phyloP scores from a whole-genome alignment of 2,888 invertebrate genomes.

The Gymnoscelis rufifasciata region DNA sequence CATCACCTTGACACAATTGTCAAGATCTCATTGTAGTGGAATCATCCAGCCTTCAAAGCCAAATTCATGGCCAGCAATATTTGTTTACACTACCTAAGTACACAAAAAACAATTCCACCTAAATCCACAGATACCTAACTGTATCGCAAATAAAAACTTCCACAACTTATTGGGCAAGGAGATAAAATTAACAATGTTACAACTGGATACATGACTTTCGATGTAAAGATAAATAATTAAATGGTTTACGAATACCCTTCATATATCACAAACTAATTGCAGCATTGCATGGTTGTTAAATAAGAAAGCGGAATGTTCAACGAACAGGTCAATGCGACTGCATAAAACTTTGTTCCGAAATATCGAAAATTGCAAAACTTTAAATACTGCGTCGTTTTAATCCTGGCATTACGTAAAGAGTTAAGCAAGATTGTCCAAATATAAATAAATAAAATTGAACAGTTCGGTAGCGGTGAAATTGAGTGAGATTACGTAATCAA shows the following conservation, averaged over 20 bases:
- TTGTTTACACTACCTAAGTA: constrained; percentile 41
- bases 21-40: constrained; percentile 45
- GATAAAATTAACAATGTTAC: constrained; percentile 25
- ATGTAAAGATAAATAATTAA: constrained; percentile 28
- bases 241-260: constrained; percentile 28
- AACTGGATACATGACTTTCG: constrained; percentile 14
- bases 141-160: constrained; percentile 12
- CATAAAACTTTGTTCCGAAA: constrained; percentile 56
- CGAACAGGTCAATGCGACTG: constrained; percentile 46
- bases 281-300: constrained; percentile 40
- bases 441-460: constrained; percentile 55
- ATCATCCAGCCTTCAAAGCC: constrained; percentile 53
- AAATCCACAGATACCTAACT: constrained; percentile 16
- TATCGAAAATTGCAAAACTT: constrained; percentile 66
- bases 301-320: constrained; percentile 50
- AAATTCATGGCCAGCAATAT: constrained; percentile 53
- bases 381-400: constrained; percentile 55
- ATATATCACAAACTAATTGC: constrained; percentile 42
- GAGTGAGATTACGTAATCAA: constrained; percentile 49
- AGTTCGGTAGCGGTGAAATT: constrained; percentile 50
- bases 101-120: constrained; percentile 11
- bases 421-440: constrained; percentile 67
- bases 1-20: constrained; percentile 64
- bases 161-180: constrained; percentile 11
- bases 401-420: constrained; percentile 67